Evolutionary conservation across 2,113 vertebrate species (phyloP).

Genomic region (Elephas maximus): DNA sequence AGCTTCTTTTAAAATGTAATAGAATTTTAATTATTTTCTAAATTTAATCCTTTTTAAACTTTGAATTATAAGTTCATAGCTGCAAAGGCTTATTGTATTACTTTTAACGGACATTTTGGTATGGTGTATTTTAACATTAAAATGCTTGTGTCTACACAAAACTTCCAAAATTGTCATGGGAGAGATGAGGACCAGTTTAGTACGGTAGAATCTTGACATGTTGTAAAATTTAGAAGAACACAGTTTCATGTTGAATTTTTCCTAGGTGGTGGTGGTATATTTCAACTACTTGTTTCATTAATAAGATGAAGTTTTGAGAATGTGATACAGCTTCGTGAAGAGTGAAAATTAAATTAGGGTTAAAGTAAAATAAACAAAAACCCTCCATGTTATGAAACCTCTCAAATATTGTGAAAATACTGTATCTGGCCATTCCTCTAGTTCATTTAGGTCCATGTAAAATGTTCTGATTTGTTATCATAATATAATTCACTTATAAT

Average conservation of each 20-base stretch:
- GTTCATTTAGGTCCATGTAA: conserved; percentile 49
- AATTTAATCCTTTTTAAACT: conserved; percentile 48
- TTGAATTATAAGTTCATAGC: conserved; percentile 19
- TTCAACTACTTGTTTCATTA: neutral
- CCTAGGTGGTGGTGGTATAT: neutral
- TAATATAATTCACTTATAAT: neutral
- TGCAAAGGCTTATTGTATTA: neutral
- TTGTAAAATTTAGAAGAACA: neutral
- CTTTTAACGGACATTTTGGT: conserved; percentile 53
- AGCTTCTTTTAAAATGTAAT: conserved; percentile 21
- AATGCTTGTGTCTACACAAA: neutral
- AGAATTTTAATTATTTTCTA: conserved; percentile 49
- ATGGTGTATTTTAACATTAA: conserved; percentile 25
- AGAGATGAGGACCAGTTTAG: neutral
- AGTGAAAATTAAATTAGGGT: neutral
- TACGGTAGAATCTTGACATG: neutral
- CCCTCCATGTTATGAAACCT: neutral
- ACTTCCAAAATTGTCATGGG: neutral
- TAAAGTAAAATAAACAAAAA: conserved; percentile 44
- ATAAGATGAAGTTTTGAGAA: neutral
- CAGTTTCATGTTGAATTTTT: neutral
- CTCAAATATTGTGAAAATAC: neutral
- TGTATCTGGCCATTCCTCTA: neutral
- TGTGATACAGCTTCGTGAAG: neutral
- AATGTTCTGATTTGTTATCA: conserved; percentile 39